A percentile compares a stretch with the other conserved stretches of the same genome.
These are phyloP conservation scores for Brachionus manjavacas DNA, from an alignment of 1,140 invertebrate species.

Conservation along the genomic window DNA sequence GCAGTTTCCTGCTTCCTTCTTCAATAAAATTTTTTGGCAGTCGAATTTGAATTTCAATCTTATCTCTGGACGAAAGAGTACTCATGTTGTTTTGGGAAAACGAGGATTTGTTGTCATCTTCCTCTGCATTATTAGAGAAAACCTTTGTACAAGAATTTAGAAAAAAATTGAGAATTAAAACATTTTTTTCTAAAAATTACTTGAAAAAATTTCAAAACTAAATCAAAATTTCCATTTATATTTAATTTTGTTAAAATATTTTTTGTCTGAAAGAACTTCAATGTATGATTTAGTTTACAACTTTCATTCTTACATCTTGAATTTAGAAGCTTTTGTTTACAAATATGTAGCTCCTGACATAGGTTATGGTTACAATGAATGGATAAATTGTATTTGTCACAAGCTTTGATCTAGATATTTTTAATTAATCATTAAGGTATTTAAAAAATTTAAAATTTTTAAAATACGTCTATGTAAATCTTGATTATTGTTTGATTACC, in stretches of 20 bases:
- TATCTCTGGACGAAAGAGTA: background rate
- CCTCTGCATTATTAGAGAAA: background rate
- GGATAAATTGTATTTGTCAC: background rate
- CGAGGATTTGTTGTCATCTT: background rate
- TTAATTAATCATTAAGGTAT: background rate
- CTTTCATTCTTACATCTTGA: background rate
- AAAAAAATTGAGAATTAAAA: background rate
- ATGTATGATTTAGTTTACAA: background rate
- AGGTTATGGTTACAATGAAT: background rate
- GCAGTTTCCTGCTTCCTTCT: background rate
- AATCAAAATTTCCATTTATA: background rate
- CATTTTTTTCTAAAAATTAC: background rate
- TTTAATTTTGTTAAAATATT: background rate
- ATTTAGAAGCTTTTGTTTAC: background rate
- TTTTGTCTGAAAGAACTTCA: background rate
- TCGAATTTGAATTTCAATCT: background rate
- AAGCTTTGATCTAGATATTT: background rate
- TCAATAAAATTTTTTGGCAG: background rate
- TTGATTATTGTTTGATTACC: background rate
- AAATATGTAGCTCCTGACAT: background rate
- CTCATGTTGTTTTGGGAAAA: background rate
- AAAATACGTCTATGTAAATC: background rate
- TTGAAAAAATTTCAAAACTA: background rate
- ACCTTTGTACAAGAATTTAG: background rate
- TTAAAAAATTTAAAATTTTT: background rate